Evolutionary conservation across 2,113 vertebrate species (phyloP).

Genomic region (Hippoglossus stenolepis): DNA sequence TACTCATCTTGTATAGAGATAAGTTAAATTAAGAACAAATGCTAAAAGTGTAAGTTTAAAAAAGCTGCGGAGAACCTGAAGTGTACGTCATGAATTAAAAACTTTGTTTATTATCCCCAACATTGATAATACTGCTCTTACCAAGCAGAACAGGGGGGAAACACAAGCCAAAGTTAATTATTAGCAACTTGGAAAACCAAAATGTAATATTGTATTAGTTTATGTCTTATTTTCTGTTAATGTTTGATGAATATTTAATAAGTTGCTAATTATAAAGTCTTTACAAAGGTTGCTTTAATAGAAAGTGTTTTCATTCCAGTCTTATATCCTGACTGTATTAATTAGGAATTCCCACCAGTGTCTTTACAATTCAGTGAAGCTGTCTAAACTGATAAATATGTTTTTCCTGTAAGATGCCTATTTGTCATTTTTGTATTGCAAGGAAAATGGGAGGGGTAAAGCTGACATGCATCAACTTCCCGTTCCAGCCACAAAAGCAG

Average conservation of each 20-base stretch:
- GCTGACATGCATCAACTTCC: background rate
- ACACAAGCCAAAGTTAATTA: background rate
- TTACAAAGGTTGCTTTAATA: background rate
- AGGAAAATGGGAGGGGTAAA: background rate
- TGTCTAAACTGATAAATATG: background rate
- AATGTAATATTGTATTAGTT: background rate
- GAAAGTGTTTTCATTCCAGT: no score
- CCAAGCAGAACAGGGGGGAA: background rate
- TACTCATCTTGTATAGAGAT: background rate
- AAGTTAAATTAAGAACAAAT: background rate
- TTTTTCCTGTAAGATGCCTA: background rate
- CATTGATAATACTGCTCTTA: background rate
- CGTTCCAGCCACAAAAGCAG: background rate
- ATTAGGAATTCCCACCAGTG: conserved; percentile 1
- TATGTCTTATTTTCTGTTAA: background rate
- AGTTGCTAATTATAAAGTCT: background rate
- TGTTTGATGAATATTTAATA: background rate
- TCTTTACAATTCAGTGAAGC: background rate
- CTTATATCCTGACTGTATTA: conserved; percentile 1
- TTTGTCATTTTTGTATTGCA: background rate
- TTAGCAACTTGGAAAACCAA: background rate
- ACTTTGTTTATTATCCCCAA: background rate
- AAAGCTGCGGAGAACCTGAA: no score
- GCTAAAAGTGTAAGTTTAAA: no score
- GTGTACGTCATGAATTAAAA: no score